phyloP scores from a whole-genome alignment of 35 echinoderm and acorn worm species.

The Ophiothrix spiculata region DNA sequence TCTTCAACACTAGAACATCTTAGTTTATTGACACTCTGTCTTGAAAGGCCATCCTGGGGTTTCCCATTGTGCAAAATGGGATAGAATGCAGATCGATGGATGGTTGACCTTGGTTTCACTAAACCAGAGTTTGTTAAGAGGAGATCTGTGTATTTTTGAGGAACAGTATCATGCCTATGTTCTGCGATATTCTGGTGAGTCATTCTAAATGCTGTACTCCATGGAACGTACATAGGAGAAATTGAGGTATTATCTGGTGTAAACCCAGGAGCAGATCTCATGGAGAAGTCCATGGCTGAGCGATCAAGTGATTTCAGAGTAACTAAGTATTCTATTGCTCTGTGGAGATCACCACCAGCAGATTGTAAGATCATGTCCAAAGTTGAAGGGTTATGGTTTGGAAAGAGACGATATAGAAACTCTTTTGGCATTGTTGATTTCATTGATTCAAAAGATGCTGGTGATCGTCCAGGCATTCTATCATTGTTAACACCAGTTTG shows the following conservation, averaged over 20 bases:
- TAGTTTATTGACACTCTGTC: not conserved
- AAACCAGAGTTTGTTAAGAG: not conserved
- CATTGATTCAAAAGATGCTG: not conserved
- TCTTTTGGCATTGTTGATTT: not conserved
- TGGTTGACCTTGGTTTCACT: not conserved
- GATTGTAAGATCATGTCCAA: not conserved
- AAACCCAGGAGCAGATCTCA: not conserved
- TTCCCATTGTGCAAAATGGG: no score
- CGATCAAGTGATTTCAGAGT: not conserved
- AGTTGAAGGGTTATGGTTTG: not conserved
- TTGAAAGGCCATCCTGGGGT: not conserved
- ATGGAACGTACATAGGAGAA: slow-evolving; percentile 15
- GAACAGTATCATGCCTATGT: not conserved
- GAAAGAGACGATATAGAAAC: slow-evolving; percentile 16
- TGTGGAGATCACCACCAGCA: not conserved
- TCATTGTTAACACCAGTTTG: not conserved
- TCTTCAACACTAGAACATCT: slow-evolving; percentile 1
- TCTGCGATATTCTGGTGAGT: not conserved
- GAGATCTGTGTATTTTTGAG: not conserved
- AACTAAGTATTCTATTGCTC: slow-evolving; percentile 22
- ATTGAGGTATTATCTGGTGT: not conserved
- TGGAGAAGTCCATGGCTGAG: not conserved
- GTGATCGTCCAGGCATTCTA: not conserved
- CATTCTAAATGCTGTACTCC: not conserved
- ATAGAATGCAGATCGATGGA: not conserved